These are phyloP conservation scores for Orthonyx spaldingii DNA, from an alignment of 2,113 vertebrate genomes.

Conservation along the genomic window DNA sequence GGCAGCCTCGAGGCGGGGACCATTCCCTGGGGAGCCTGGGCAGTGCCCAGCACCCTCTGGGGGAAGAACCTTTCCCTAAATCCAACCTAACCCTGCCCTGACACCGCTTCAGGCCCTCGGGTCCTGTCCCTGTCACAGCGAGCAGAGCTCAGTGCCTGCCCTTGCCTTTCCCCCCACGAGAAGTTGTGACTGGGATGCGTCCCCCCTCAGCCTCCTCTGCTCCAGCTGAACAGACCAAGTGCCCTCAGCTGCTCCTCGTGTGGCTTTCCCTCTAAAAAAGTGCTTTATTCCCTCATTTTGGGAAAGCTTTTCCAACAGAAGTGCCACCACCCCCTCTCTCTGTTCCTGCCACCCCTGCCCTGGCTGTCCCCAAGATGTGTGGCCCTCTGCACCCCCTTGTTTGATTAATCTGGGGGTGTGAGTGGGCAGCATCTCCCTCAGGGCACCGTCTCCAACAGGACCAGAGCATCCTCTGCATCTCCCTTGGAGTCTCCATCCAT, in stretches of 20 bases:
- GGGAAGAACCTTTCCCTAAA: not conserved
- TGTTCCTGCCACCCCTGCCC: not conserved
- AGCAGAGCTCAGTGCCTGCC: not conserved
- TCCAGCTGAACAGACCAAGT: not conserved
- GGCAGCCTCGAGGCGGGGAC: not conserved
- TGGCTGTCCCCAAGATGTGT: rapidly evolving
- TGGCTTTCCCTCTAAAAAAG: not conserved
- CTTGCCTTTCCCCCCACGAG: not conserved
- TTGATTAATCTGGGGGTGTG: too few species aligned
- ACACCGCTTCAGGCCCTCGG: not conserved
- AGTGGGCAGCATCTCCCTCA: not conserved
- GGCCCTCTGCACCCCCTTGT: not conserved
- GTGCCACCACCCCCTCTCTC: not conserved
- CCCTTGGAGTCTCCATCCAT: not conserved
- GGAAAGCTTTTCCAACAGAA: not conserved
- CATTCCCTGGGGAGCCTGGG: not conserved
- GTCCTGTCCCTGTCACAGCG: not conserved
- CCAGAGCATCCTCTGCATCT: not conserved
- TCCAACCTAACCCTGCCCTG: not conserved
- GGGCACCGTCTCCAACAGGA: not conserved
- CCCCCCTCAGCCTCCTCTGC: not conserved
- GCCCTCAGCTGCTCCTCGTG: not conserved
- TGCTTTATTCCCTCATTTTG: rapidly evolving
- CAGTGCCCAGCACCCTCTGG: not conserved
- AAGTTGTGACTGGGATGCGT: not conserved